These are phyloP conservation scores for Mystacides longicornis DNA, from an alignment of 2,888 invertebrate species.

Conservation along the genomic window DNA sequence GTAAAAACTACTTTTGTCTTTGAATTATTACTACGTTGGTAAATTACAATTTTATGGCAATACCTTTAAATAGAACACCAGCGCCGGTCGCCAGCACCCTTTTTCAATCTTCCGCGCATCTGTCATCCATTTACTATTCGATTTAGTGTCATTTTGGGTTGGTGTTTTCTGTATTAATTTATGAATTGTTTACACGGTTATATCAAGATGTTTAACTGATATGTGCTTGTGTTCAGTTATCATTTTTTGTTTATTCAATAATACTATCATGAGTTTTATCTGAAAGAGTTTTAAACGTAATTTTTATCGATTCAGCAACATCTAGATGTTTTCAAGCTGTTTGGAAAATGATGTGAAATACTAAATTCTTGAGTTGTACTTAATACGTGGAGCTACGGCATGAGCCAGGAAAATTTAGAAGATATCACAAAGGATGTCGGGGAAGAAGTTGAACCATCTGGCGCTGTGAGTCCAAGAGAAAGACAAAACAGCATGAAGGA, in stretches of 20 bases:
- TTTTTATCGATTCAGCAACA: conserved; percentile 21
- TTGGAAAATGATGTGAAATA: conserved; percentile 18
- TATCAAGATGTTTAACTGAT: conserved; percentile 10
- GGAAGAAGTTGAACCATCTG: conserved; percentile 19
- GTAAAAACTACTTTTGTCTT: too few species aligned
- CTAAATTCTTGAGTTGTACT: conserved; percentile 2
- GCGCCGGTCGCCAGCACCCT: conserved; percentile 1
- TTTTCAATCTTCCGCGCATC: conserved; percentile 9
- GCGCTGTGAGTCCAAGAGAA: conserved; percentile 41
- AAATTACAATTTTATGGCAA: background rate
- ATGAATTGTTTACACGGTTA: conserved; percentile 11
- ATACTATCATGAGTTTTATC: background rate
- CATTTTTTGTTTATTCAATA: conserved; percentile 7
- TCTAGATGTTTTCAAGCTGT: conserved; percentile 20
- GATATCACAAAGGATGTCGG: conserved; percentile 19
- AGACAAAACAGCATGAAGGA: conserved; percentile 49
- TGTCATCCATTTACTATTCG: conserved; percentile 15
- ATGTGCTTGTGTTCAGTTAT: background rate
- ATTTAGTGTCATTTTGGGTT: conserved; percentile 12
- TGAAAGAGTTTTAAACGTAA: background rate
- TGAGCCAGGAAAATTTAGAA: conserved; percentile 22
- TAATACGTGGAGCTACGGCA: conserved; percentile 7
- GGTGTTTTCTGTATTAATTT: conserved; percentile 7
- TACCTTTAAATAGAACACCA: background rate
- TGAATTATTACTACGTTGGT: background rate